Evolutionary conservation across 1,140 invertebrate genomes (phyloP), one percentile per base, ranked within the genome.

Genomic region (Neodiprion virginianus): DNA sequence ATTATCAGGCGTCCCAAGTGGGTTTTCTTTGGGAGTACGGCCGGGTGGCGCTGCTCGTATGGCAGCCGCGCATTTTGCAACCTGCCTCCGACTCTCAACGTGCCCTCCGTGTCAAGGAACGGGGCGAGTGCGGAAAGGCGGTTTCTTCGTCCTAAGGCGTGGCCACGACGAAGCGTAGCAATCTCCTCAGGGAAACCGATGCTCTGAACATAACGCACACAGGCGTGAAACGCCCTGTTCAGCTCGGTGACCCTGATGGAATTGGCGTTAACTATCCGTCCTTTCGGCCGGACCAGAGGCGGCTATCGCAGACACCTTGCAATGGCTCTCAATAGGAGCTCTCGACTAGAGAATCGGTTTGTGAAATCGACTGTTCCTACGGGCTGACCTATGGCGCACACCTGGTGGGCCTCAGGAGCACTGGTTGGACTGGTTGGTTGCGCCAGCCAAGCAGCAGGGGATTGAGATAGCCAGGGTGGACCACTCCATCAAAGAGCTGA

Each of bases 1-100:
- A 83, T 76, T 8, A 81, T 75, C 61, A 80, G 49, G 3, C 76
- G 71, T 53, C 74, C 75, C 9, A 82, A 47, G 8, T 61, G 74
- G 40, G 50, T 67, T n/a, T 75, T 47, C 5, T 75, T 53, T 53
- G 50, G 50, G 1, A 53, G 14, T 9, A 53, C 14, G 14, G 9
- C 9, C 9, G 50, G 50, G 14, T 53, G 50, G 9, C 50, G 50
- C 50, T 53, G 9, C 9, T 53, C 50, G 50, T 53, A 53, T 53
- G 9, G 9, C 50, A 53, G 14, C 1, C 14, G 1, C 14, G 50
- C 9, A 53, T 53, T 9, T 10, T 14, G 50, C 14, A 53, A 14
- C 50, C 50, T 9, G 50, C 50, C 50, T 9, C 50, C 50, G 14
- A 53, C 9, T 14, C 50, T 9, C 14, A 53, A 53, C 14, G 14